Evolutionary conservation across 2,113 vertebrate genomes (phyloP).

Genomic region (Petaurus breviceps): DNA sequence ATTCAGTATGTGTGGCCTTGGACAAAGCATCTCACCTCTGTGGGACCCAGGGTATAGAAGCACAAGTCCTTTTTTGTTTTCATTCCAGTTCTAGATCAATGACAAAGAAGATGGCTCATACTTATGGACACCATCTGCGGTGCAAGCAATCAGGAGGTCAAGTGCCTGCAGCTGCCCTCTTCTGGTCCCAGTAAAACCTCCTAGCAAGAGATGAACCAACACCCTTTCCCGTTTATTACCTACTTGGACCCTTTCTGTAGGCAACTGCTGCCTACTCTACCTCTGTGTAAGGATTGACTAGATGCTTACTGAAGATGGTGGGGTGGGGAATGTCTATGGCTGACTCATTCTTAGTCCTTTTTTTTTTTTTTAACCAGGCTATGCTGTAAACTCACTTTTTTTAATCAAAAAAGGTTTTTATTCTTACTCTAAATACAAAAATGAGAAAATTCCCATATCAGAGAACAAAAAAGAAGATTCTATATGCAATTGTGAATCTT

Average conservation of each 20-base stretch:
- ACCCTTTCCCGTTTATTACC: neutral
- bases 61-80: neutral
- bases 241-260: neutral
- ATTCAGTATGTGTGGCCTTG: neutral
- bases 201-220: neutral
- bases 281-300: neutral
- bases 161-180: neutral
- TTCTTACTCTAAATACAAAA: neutral
- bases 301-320: neutral
- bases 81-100: neutral
- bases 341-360: neutral
- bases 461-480: neutral
- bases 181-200: neutral
- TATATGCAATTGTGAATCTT: neutral
- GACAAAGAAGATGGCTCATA: neutral
- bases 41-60: neutral
- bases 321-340: neutral
- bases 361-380: neutral
- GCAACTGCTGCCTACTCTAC: neutral
- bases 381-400: neutral
- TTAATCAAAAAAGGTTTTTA: neutral
- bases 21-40: neutral
- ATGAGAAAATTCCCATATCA: neutral
- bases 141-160: neutral
- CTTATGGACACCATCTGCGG: neutral